These are phyloP conservation scores for Sebastes vulpes DNA, from an alignment of 2,797 vertebrate genomes.

Conservation along the genomic window DNA sequence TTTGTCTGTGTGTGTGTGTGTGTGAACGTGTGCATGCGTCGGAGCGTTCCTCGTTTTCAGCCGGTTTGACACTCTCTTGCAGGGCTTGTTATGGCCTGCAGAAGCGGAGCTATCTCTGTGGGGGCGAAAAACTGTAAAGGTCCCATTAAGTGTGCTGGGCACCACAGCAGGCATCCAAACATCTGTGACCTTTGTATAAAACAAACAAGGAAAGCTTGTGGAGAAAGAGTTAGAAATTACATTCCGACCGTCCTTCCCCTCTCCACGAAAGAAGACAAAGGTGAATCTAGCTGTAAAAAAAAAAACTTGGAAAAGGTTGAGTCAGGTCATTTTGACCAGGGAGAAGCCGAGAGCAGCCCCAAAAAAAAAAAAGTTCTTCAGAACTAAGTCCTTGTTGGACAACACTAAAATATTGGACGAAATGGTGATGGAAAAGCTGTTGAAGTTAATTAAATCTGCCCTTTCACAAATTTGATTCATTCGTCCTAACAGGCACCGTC, in stretches of 20 bases:
- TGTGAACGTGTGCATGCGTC: neutral
- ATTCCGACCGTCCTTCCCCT: neutral
- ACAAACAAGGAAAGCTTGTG: conserved; percentile 54
- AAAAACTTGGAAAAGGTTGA: neutral
- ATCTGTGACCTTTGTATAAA: conserved; percentile 73
- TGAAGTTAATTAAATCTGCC: neutral
- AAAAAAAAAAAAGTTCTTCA: neutral
- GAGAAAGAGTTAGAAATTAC: conserved; percentile 29
- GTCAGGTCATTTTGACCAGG: conserved; percentile 4
- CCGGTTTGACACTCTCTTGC: conserved; percentile 42
- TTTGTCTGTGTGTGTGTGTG: conserved; percentile 4
- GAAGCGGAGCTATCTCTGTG: conserved; percentile 54
- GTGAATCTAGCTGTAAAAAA: conserved; percentile 29
- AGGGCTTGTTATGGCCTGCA: conserved; percentile 62
- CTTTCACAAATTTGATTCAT: neutral
- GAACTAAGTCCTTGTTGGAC: neutral
- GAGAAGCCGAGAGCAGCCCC: neutral
- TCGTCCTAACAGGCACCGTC: neutral
- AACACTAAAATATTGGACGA: neutral
- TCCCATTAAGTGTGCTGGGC: conserved; percentile 67
- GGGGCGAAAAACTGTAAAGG: conserved; percentile 61
- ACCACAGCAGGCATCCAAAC: conserved; percentile 59
- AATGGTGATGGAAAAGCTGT: neutral
- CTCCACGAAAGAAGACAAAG: conserved; percentile 26
- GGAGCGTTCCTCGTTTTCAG: conserved; percentile 35